A percentile compares a stretch with the other conserved stretches of the same genome.
Evolutionary conservation across 2,888 invertebrate genomes (phyloP).

Genomic region (Ferrisia virgata): DNA sequence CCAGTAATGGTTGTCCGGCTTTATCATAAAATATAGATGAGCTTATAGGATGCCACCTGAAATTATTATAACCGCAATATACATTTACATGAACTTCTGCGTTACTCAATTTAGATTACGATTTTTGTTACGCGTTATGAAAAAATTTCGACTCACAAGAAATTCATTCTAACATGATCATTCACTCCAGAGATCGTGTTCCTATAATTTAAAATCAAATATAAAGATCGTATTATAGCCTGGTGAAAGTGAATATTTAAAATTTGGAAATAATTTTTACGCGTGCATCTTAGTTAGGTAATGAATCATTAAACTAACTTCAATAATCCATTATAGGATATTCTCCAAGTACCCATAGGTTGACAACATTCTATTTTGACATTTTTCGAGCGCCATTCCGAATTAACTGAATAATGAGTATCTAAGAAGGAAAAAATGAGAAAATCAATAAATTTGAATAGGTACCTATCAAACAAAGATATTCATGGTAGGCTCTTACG

Average conservation of each 20-base stretch:
- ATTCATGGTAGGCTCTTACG: background rate
- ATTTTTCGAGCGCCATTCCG: background rate
- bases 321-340: slow-evolving; percentile 69
- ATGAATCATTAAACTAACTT: slow-evolving; percentile 52
- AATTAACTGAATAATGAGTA: background rate
- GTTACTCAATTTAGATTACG: too few relatives aligned
- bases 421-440: background rate
- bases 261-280: too few relatives aligned
- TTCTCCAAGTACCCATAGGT: slow-evolving; percentile 57
- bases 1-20: background rate
- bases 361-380: slow-evolving; percentile 20
- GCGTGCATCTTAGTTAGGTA: too few relatives aligned
- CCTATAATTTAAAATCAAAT: background rate
- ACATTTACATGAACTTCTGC: background rate
- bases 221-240: background rate
- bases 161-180: slow-evolving; percentile 58
- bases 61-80: background rate
- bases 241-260: background rate
- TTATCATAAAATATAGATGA: slow-evolving; percentile 44
- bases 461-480: background rate
- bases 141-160: slow-evolving; percentile 58
- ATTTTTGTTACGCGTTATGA: too few relatives aligned
- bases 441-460: background rate
- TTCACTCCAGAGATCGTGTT: background rate
- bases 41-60: slow-evolving; percentile 46